Evolutionary conservation across 2,113 vertebrate genomes (phyloP).

Genomic region (Leptosomus discolor): DNA sequence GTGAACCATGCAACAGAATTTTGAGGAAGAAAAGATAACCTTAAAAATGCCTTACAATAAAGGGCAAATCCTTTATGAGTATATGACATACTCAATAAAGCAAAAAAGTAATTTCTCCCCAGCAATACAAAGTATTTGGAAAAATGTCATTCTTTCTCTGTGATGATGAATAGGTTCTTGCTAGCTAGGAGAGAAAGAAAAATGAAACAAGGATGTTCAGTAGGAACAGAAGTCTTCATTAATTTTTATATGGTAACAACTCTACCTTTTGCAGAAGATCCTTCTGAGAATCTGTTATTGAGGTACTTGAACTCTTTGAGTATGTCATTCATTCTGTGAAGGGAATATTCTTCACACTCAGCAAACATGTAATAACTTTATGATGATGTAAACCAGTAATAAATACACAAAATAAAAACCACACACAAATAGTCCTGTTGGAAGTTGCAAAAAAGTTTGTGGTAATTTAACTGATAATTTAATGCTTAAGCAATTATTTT

Average conservation of each 20-base stretch:
- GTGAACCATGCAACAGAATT: background rate
- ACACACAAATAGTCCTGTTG: background rate
- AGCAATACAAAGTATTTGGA: constrained; percentile 13
- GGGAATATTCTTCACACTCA: background rate
- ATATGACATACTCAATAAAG: constrained; percentile 1
- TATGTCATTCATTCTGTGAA: background rate
- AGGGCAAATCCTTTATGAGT: background rate
- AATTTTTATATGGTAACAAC: background rate
- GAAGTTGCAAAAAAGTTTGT: background rate
- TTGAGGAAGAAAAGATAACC: background rate
- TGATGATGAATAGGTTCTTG: constrained; percentile 24
- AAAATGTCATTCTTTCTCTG: constrained; percentile 23
- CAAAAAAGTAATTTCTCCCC: constrained; percentile 14
- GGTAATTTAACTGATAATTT: background rate
- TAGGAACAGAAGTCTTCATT: background rate
- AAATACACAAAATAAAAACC: background rate
- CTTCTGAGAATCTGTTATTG: background rate
- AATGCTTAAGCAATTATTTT: background rate
- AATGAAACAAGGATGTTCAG: background rate
- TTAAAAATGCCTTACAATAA: background rate
- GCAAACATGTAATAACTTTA: background rate
- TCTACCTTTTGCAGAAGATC: background rate
- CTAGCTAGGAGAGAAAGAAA: background rate
- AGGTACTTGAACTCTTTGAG: background rate
- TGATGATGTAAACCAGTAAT: background rate